phyloP scores from a whole-genome alignment of 2,113 vertebrate species.

The Catharus bicknelli region DNA sequence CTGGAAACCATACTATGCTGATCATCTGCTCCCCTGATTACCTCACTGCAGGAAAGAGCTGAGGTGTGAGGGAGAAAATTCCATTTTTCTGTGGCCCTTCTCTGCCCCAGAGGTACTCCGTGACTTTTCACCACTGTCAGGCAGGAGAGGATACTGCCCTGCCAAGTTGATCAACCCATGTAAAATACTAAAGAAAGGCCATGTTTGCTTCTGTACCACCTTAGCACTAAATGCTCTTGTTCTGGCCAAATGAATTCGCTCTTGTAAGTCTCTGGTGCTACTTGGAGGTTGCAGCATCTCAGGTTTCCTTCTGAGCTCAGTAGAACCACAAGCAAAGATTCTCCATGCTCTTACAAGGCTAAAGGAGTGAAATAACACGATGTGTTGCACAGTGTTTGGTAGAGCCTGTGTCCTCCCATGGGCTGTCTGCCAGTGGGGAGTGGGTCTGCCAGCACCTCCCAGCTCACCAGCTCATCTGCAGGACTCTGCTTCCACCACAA shows the following conservation, averaged over 20 bases:
- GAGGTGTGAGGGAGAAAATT: background rate
- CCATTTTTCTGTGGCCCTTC: background rate
- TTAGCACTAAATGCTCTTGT: background rate
- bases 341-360: background rate
- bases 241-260: background rate
- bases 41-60: background rate
- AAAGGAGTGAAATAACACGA: rapidly evolving
- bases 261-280: background rate
- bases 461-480: background rate
- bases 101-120: background rate
- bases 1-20: conserved; percentile 32
- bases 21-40: conserved; percentile 32
- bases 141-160: background rate
- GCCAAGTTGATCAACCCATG: background rate
- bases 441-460: background rate
- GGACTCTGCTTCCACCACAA: background rate
- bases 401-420: rapidly evolving
- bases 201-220: background rate
- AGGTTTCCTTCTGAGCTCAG: background rate
- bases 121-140: background rate
- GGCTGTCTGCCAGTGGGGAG: background rate
- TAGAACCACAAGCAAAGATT: background rate
- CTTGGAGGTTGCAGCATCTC: background rate
- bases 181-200: background rate
- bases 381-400: rapidly evolving